Evolutionary conservation across 2,113 vertebrate genomes (phyloP), one percentile per base, ranked within the genome.

Genomic region (Saguinus imperator): DNA sequence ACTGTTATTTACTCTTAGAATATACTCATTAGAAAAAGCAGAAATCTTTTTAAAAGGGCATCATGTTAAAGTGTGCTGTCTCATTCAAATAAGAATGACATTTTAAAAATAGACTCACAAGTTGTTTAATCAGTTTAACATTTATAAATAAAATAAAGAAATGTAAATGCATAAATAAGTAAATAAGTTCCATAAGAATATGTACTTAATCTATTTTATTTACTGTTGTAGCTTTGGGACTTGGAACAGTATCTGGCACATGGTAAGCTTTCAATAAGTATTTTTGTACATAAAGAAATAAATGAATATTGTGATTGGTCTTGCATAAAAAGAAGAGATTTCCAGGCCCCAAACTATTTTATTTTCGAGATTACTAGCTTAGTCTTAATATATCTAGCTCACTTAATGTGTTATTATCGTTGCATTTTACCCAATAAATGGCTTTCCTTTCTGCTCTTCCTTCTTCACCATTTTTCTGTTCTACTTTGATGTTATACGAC

Each of bases 281-380:
- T 85, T 89, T 94, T 87, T 82, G 37, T 86, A 13, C 37, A 25
- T 87, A 91, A 93, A 88, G 3, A 92, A 95, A 80, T 27, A 88
- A 87, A 50, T 84, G 20, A 92, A 81, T 88, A 72, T 81, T 82
- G 13, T 70, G 18, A 13, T 52, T 68, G 6, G 11, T 45, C 35
- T 91, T 94, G 70, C 8, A 32, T 93, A 61, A 91, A 89, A 77
- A 27, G 11, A 93, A 16, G 8, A 89, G 79, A 94, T 35, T 61
- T 40, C 14, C 0, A 72, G 52, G 16, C 8, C n/a, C 1, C 6
- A 77, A 12, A 68, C 25, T 50, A n/a, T 96, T 90, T 32, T 52
- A n/a, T 79, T 25, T 83, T 64, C 1, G 11, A 40, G 10, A 50
- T 82, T 97, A n/a, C 37, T 91, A 52, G 45, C 12, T 95, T 86